Evolutionary conservation across 2,888 invertebrate genomes (phyloP), one percentile per base, ranked within the genome.

Genomic region (Drosophila pseudotalamancana): DNA sequence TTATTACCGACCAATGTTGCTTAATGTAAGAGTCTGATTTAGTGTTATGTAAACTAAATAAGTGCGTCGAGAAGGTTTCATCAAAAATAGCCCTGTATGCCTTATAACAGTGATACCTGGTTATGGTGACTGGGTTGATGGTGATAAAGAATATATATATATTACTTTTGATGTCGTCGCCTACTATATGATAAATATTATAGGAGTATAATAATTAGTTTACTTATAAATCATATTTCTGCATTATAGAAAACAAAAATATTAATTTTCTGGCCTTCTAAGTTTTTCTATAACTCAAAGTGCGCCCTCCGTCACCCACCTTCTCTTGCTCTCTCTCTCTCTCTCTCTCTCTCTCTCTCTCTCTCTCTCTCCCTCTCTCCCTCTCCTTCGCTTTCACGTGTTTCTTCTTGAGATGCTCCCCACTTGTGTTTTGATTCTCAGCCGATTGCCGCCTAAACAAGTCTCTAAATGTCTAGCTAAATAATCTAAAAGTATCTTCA

Each of bases 381-480:
- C 6, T 8, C 19, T 19, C 18, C 23, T 11, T 50, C 6, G 9
- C 9, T 16, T 19, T 29, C 1, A 8, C 25, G 12, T 5, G 14
- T 12, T n/a, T 12, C 37, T n/a, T 12, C 18, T 32, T 11, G 14
- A 5, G 21, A 2, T 42, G 5, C 11, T 18, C 27, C 18, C 27
- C 11, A 29, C 2, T 2, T 25, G 4, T 69, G 31, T 8, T 50
- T 12, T 9, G 37, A 34, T 37, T 37, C 39, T 54, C 25, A 42
- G 53, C 65, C 23, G 39, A 46, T 54, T 48, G 48, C 43, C 43
- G 19, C 34, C 37, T n/a, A n/a, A 48, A 25, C 16, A 42, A 42
- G 39, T 62, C n/a, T 27, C 53, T 50, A 65, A 59, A 25, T 40
- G 31, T 57, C 69, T 70, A 70, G 42, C 70, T 70, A 70, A 48